Evolutionary conservation across 2,888 invertebrate species (phyloP).

Genomic region (Theretra japonica): DNA sequence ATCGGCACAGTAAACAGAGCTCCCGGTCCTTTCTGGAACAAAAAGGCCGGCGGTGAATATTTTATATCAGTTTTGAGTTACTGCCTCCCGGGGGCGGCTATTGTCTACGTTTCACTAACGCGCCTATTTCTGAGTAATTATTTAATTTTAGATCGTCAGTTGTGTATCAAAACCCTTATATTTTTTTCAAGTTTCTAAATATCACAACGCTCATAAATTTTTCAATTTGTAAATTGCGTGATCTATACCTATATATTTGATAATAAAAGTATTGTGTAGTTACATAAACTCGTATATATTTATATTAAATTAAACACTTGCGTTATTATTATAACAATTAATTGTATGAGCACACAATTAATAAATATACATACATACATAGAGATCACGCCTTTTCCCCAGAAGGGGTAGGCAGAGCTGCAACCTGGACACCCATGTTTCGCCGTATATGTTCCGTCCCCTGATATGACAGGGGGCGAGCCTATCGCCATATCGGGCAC

Average conservation of each 20-base stretch:
- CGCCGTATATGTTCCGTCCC: too few relatives aligned
- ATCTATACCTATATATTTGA: neutral
- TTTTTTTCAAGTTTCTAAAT: neutral
- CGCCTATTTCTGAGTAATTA: conserved; percentile 24
- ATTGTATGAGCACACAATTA: neutral
- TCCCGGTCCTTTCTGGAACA: conserved; percentile 40
- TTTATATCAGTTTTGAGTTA: conserved; percentile 45
- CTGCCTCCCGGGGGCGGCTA: conserved; percentile 25
- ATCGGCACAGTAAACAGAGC: conserved; percentile 43
- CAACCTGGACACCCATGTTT: too few relatives aligned
- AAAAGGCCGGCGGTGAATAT: conserved; percentile 47
- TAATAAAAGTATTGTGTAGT: too few relatives aligned
- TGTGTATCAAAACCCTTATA: neutral
- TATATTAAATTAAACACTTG: too few relatives aligned
- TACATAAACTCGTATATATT: too few relatives aligned
- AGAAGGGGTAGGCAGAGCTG: too few relatives aligned
- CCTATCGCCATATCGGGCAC: too few relatives aligned
- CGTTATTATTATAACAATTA: too few relatives aligned
- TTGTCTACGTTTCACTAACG: conserved; percentile 21
- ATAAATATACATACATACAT: too few relatives aligned
- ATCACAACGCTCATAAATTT: too few relatives aligned
- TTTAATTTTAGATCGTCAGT: neutral
- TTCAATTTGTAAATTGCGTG: neutral
- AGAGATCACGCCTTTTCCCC: too few relatives aligned
- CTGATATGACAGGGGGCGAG: too few relatives aligned